Evolutionary conservation across 2,797 vertebrate species (phyloP).

Genomic region (Amblyraja radiata): DNA sequence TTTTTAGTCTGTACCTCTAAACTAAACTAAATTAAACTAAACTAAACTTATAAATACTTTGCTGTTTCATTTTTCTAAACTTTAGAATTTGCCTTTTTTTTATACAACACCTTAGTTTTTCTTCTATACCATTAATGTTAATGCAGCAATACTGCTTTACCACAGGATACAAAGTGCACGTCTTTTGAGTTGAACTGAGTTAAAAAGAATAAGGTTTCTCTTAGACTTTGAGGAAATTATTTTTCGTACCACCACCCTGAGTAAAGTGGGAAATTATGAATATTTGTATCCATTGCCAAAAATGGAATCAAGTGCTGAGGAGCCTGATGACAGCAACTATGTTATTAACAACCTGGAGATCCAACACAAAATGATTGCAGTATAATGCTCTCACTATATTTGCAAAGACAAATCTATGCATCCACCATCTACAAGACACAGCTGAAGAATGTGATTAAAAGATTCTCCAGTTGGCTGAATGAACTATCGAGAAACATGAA

Average conservation of each 20-base stretch:
- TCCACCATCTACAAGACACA: background rate
- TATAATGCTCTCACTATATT: too few species aligned
- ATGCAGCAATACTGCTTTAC: too few species aligned
- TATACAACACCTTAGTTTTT: background rate
- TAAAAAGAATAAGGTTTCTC: background rate
- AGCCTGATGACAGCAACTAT: background rate
- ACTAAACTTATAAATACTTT: background rate
- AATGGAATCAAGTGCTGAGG: background rate
- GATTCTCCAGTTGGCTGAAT: too few species aligned
- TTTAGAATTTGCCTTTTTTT: background rate
- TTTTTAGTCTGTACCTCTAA: too few species aligned
- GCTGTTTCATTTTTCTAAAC: background rate
- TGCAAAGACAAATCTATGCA: background rate
- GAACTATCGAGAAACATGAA: too few species aligned
- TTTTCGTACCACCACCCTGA: too few species aligned
- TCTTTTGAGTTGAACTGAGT: too few species aligned
- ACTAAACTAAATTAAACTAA: too few species aligned
- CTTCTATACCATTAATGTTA: too few species aligned
- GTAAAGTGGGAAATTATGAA: too few species aligned
- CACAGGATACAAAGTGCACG: too few species aligned
- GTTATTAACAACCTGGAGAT: background rate
- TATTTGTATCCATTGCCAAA: background rate
- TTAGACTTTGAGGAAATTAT: background rate
- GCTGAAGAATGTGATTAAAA: too few species aligned
- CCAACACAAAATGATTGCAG: background rate